Percentiles rank a stretch among this genome's conserved stretches.
phyloP scores from a whole-genome alignment of 2,888 invertebrate genomes.

The Lucinisca nassula region DNA sequence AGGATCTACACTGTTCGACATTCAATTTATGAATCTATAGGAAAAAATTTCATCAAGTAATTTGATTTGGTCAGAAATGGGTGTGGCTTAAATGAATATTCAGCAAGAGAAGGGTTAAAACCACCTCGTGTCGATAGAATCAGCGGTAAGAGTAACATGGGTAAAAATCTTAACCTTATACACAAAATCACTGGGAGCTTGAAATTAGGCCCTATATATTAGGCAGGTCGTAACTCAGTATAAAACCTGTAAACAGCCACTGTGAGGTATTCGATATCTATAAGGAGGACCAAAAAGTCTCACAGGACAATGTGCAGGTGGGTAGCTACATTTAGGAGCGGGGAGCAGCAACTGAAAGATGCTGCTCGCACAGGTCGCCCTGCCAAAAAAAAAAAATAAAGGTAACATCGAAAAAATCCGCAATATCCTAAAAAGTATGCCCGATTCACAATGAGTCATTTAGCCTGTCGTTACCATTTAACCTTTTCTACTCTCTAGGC shows the following conservation, averaged over 20 bases:
- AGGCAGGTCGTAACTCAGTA: conserved; percentile 19
- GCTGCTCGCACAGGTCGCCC: not conserved
- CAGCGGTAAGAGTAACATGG: too few species aligned
- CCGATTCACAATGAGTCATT: not conserved
- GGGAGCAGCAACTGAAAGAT: not conserved
- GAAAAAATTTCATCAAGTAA: too few species aligned
- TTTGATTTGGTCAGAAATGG: too few species aligned
- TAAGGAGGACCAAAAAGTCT: not conserved
- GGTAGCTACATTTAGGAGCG: not conserved
- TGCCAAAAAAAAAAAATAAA: not conserved
- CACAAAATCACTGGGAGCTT: not conserved
- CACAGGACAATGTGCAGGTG: not conserved
- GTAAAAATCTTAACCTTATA: too few species aligned
- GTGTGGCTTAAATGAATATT: too few species aligned
- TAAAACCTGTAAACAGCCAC: not conserved
- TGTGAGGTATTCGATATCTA: conserved; percentile 13
- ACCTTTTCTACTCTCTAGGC: too few species aligned
- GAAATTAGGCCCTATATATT: conserved; percentile 38
- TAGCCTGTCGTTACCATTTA: too few species aligned
- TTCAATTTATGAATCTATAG: too few species aligned
- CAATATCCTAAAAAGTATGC: not conserved
- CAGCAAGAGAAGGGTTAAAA: too few species aligned
- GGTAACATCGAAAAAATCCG: not conserved
- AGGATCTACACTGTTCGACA: too few species aligned
- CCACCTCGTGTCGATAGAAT: too few species aligned